phyloP scores from a whole-genome alignment of 1,140 invertebrate genomes.

The Heliothis virescens region DNA sequence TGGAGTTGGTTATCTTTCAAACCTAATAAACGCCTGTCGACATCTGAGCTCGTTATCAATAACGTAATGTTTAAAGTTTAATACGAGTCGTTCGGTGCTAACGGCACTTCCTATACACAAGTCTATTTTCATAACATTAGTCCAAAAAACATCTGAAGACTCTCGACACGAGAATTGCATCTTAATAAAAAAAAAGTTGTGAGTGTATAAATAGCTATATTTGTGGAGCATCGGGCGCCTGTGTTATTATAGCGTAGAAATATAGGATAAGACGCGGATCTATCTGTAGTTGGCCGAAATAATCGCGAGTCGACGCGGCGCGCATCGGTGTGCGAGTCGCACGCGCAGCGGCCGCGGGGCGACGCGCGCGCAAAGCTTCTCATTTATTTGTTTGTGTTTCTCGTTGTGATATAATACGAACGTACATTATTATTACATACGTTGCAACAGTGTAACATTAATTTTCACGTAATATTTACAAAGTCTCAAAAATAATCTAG shows the following conservation, averaged over 20 bases:
- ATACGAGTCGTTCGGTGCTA: conserved; percentile 16
- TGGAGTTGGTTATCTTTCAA: conserved; percentile 10
- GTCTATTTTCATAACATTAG: conserved; percentile 60
- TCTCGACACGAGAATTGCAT: conserved; percentile 66
- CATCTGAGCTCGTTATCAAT: conserved; percentile 40
- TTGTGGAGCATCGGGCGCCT: conserved; percentile 68
- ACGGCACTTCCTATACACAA: conserved; percentile 40
- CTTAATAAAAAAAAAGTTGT: conserved; percentile 64
- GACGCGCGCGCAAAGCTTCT: conserved; percentile 45
- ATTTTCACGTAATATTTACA: neutral
- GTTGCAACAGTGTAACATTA: neutral
- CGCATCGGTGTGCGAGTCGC: conserved; percentile 50
- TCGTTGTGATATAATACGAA: conserved; percentile 46
- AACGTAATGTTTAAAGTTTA: conserved; percentile 11
- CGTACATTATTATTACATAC: conserved; percentile 16
- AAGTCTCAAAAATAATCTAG: neutral
- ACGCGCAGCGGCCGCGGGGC: conserved; percentile 41
- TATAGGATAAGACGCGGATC: conserved; percentile 64
- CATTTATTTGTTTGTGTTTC: conserved; percentile 25
- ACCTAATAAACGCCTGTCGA: conserved; percentile 36
- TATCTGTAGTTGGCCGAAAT: conserved; percentile 54
- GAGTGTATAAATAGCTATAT: conserved; percentile 78
- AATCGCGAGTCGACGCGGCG: conserved; percentile 51
- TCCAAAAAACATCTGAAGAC: conserved; percentile 59
- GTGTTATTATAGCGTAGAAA: conserved; percentile 70